Base-by-base conservation (phyloP, 2,888 invertebrate genomes). In the Archips xylosteana region DNA sequence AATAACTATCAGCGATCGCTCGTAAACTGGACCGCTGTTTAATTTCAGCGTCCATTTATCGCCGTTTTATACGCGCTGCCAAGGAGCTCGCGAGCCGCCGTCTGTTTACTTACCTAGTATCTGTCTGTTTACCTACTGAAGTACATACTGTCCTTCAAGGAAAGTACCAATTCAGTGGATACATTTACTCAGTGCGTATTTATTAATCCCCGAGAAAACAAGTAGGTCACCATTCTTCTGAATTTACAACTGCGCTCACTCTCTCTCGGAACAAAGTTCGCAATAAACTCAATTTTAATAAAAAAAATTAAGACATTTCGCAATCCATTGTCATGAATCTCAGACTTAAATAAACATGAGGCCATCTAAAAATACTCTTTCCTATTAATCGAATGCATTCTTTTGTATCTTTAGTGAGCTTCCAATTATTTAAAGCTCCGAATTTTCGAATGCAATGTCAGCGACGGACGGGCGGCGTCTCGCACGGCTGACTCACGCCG, bases 401-500 rank as follows among this genome's bases (percentile, higher is more conserved):
- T 59, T 63, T 70, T n/a, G 82, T 78, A 78, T 85, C 82, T 49
- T 82, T 81, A 78, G 83, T 79, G 82, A 81, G 81, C 78, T 79
- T 84, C 84, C 83, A 82, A 88, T 87, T 87, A 87, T 89, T 88
- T 86, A 80, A 84, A 87, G 85, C 85, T 80, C 78, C 80, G 79
- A 84, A 84, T 87, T 87, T 86, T 84, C 82, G 82, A 81, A 78
- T 77, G 79, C 79, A 84, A 78, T 82, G 82, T 78, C 85, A 85
- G 83, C 75, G 77, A 77, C 77, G 79, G 78, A 77, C 79, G 82
- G 80, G 79, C 82, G 82, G 80, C 82, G 82, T 81, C 81, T 81
- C 82, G 81, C 79, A 76, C 81, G 82, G 80, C 81, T 91, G 91
- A 90, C 83, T 91, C 91, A 91, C 86, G 82, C 85, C 86, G 86